These are phyloP conservation scores for Spodoptera exigua DNA, from an alignment of 2,888 invertebrate genomes.

Conservation along the genomic window DNA sequence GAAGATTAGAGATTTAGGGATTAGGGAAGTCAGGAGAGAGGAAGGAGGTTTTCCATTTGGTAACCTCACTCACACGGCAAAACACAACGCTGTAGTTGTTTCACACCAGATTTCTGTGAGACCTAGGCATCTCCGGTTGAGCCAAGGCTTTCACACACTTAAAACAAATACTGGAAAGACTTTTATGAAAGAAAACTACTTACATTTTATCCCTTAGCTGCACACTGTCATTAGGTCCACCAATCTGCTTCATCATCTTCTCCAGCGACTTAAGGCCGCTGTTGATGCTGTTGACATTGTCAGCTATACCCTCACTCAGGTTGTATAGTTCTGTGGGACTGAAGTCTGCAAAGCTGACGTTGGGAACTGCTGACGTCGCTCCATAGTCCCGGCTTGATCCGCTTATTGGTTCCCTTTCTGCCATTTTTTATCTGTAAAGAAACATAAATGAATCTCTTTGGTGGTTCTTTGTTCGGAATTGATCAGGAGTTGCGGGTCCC, in stretches of 20 bases:
- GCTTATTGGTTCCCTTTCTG: conserved; percentile 81
- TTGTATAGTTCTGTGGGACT: conserved; percentile 93
- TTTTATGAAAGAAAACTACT: conserved; percentile 49
- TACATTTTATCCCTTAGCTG: conserved; percentile 83
- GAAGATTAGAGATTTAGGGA: too few relatives aligned
- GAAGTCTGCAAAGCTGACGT: conserved; percentile 92
- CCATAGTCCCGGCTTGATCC: conserved; percentile 83
- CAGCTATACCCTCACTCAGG: conserved; percentile 94
- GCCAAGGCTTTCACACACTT: too few relatives aligned
- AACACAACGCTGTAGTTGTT: too few relatives aligned
- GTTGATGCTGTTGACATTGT: conserved; percentile 94
- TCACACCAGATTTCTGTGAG: too few relatives aligned
- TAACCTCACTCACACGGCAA: too few relatives aligned
- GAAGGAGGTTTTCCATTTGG: too few relatives aligned
- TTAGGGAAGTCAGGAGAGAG: too few relatives aligned
- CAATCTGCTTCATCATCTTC: conserved; percentile 92
- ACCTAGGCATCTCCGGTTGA: too few relatives aligned
- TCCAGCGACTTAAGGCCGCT: conserved; percentile 92
- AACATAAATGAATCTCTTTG: background rate
- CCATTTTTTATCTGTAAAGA: conserved; percentile 66
- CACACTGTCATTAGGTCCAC: conserved; percentile 93
- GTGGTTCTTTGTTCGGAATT: too few relatives aligned
- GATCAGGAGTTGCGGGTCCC: too few relatives aligned
- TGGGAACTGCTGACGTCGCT: conserved; percentile 88
- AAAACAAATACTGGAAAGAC: conserved; percentile 31